Base-by-base conservation (phyloP, 1,140 invertebrate genomes). In the Yoshiicerus persimilis region DNA sequence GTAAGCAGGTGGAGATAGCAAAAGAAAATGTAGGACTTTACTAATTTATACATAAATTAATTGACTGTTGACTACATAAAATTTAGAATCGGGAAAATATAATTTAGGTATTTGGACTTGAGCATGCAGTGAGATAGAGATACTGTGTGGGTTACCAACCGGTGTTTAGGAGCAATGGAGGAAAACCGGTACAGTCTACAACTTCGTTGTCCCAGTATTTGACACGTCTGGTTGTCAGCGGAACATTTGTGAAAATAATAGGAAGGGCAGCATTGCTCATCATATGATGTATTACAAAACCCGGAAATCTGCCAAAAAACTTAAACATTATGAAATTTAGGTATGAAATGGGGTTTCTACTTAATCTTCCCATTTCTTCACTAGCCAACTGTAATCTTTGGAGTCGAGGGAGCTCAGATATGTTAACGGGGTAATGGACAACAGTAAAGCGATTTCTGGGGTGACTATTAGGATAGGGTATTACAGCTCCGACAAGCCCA, bases 271-370 rank as follows among this genome's bases (percentile, higher is more conserved):
- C 84, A 66, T 88, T 84, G 25, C 84, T 66, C 87, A 88, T 88
- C 87, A 88, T 84, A 16, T 25, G 16, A 30, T 89, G 89, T 16
- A 88, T 41, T 6, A 90, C 9, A n/a, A 20, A 80, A 20, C 25
- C 32, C 3, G 90, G 90, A 47, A 91, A 91, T 39, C 83, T 70
- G 16, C 90, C 90, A 84, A 91, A 90, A 41, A 88, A 90, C 13
- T 88, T 88, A 23, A 91, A 88, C 83, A 89, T 41, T 39, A 77
- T 83, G 39, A 87, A 90, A 70, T 89, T 89, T 9, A 89, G 10
- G 8, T 87, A 64, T 0, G 88, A 84, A 34, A 85, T 84, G 9
- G 88, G 88, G 85, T 85, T 87, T 20, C 30, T 16, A 3, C 38
- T 36, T 11, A 89, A 80, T 25, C 34, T 70, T 23, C 39, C 62